These are phyloP conservation scores for Tethea ocularis DNA, from an alignment of 2,888 invertebrate genomes.

Conservation along the genomic window DNA sequence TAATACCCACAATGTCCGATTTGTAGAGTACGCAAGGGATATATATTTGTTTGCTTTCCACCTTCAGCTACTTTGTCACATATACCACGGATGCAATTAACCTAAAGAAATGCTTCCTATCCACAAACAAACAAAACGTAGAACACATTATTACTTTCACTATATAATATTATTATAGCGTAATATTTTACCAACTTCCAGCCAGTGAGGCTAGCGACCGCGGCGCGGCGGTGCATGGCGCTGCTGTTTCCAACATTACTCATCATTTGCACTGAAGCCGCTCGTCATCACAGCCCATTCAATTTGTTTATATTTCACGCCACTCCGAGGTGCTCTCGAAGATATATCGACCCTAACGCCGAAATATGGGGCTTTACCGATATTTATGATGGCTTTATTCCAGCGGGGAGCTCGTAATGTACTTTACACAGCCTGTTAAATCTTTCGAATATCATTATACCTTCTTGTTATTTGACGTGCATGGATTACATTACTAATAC, in stretches of 20 bases:
- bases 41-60: no score
- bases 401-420: conserved; percentile 57
- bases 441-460: conserved; percentile 48
- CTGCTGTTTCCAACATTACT: conserved; percentile 60
- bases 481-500: conserved; percentile 21
- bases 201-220: neutral
- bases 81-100: no score
- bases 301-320: conserved; percentile 83
- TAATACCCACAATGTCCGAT: no score
- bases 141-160: neutral
- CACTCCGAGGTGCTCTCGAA: conserved; percentile 72
- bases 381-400: conserved; percentile 76
- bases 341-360: conserved; percentile 73
- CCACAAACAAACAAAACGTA: neutral
- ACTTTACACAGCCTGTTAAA: conserved; percentile 56
- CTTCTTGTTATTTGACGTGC: conserved; percentile 32
- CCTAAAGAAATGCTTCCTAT: neutral
- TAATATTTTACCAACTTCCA: neutral
- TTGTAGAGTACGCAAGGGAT: no score
- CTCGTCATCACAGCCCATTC: conserved; percentile 76
- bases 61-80: no score
- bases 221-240: neutral
- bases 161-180: neutral
- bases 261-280: conserved; percentile 74
- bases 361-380: conserved; percentile 76